Evolutionary conservation across 2,888 invertebrate species (phyloP), one percentile per base, ranked within the genome.

Genomic region (Dendrolimus houi): DNA sequence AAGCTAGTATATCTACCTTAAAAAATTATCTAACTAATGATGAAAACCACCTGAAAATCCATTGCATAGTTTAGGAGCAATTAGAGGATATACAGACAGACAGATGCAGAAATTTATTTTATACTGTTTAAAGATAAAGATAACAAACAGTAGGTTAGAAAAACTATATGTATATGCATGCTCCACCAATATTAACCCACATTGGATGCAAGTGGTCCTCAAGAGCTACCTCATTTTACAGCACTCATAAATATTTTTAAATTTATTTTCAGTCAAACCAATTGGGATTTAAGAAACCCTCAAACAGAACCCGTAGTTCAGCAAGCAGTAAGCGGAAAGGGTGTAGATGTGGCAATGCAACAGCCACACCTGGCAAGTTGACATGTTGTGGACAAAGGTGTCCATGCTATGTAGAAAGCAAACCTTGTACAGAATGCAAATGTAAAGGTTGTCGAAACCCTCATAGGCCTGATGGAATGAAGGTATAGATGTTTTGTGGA

Each of bases 381-480:
- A 98, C 98, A 0, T 98, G 98, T 76, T 97, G 98, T 74, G 98
- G 98, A 0, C 97, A 97, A 78, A 91, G 98, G 62, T 98, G 98
- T 86, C 97, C 97, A 0, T 98, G 98, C 83, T 98, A 98, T 82
- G 96, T 97, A 7, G 96, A 96, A 65, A 95, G 96, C 65, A 96
- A 96, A 79, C 95, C 96, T 0, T 98, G 98, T 77, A 92, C 95
- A 8, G 96, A 96, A 70, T 98, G 98, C 85, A 95, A 96, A 79
- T 98, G 98, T 85, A 93, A 96, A 75, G 98, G 98, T 1, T 98
- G 98, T 80, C 92, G 97, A 69, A 98, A 98, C 91, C 98, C 98
- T 2, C 96, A 97, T 73, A 92, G 94, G 64, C 93, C 95, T 56
- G 95, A 95, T 79, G 96, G 96, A 58, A 93, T 95, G 71, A 96